Conservation (phyloP, 2,797 vertebrate species). For the Bovichtus variegatus region DNA sequence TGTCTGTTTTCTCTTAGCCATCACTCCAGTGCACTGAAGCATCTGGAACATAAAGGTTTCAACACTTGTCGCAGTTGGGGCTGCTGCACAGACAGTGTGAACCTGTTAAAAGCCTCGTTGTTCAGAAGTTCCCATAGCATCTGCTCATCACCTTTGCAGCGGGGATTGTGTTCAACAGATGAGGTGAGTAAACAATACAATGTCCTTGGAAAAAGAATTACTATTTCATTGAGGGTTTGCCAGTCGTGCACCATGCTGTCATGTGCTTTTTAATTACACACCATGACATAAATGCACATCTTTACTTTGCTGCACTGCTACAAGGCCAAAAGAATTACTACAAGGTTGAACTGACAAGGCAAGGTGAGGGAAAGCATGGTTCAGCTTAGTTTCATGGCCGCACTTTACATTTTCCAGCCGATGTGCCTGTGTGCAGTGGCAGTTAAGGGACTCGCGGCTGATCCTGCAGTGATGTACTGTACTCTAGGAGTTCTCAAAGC, state of each 20-base stretch:
- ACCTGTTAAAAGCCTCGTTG: slow-evolving; percentile 59
- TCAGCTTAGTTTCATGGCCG: slow-evolving; percentile 53
- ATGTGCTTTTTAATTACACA: slow-evolving; percentile 74
- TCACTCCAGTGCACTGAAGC: slow-evolving; percentile 44
- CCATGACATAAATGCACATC: slow-evolving; percentile 52
- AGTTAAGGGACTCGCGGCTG: slow-evolving; percentile 49
- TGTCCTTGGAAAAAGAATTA: slow-evolving; percentile 69
- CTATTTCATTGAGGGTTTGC: slow-evolving; percentile 60
- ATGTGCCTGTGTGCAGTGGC: slow-evolving; percentile 48
- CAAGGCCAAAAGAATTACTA: slow-evolving; percentile 52
- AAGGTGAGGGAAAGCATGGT: slow-evolving; percentile 41
- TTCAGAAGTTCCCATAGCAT: slow-evolving; percentile 64
- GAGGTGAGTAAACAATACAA: slow-evolving; percentile 56
- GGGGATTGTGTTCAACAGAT: slow-evolving; percentile 59
- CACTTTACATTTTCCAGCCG: slow-evolving; percentile 52
- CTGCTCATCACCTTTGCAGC: slow-evolving; percentile 66
- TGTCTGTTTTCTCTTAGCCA: slow-evolving; percentile 41
- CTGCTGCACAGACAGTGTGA: slow-evolving; percentile 49
- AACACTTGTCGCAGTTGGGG: slow-evolving; percentile 43
- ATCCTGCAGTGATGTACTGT: slow-evolving; percentile 55
- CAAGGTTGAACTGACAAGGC: slow-evolving; percentile 58
- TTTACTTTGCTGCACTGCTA: slow-evolving; percentile 55
- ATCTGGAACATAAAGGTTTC: slow-evolving; percentile 54
- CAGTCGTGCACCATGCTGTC: slow-evolving; percentile 48
- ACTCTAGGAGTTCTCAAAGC: slow-evolving; percentile 48